These are phyloP conservation scores for Tragopan temminckii DNA, from an alignment of 2,797 vertebrate genomes.

Conservation along the genomic window DNA sequence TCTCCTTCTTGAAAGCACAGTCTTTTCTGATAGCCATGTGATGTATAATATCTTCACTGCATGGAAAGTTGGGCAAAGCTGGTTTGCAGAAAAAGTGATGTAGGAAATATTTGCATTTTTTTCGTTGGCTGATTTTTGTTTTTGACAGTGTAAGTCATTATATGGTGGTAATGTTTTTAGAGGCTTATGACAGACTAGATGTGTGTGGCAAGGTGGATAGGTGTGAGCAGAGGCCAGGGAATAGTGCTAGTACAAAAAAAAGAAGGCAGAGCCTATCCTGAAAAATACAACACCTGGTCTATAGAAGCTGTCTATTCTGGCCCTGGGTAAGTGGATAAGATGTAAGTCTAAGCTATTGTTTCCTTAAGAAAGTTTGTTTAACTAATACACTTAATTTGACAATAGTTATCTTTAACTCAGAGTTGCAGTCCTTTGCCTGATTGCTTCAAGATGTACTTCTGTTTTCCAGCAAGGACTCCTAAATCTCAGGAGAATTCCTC, in stretches of 20 bases:
- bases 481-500: slow-evolving; percentile 52
- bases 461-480: slow-evolving; percentile 9
- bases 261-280: neutral
- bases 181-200: fast-evolving
- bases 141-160: neutral
- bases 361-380: slow-evolving; percentile 52
- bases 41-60: neutral
- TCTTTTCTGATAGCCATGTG: neutral
- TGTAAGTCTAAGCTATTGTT: neutral
- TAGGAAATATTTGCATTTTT: too few relatives aligned
- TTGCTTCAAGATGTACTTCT: slow-evolving; percentile 67
- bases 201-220: neutral
- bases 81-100: neutral
- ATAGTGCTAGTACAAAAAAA: neutral
- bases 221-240: neutral
- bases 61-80: neutral
- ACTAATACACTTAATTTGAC: slow-evolving; percentile 46
- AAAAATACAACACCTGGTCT: neutral
- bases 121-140: neutral
- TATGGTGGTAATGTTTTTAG: neutral
- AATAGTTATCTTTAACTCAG: slow-evolving; percentile 60
- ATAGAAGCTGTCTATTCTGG: neutral
- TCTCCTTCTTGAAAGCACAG: neutral
- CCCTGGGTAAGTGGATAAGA: neutral
- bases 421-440: slow-evolving; percentile 48